phyloP scores from a whole-genome alignment of 2,888 invertebrate genomes.

The Caenorhabditis afra region DNA sequence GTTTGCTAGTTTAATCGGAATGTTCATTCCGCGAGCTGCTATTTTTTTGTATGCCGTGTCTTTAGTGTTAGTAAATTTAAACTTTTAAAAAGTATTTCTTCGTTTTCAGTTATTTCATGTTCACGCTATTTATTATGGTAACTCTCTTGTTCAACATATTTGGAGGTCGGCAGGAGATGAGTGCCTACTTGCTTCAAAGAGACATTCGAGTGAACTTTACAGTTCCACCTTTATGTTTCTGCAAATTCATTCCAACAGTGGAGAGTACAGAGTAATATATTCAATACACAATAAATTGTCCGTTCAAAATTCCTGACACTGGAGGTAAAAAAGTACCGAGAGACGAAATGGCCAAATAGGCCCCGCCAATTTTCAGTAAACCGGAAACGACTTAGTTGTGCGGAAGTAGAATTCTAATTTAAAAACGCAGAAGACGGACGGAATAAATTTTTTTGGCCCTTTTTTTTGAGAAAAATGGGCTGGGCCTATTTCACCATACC shows the following conservation, averaged over 20 bases:
- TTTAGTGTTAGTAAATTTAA: slow-evolving; percentile 69
- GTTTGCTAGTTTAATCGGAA: slow-evolving; percentile 75
- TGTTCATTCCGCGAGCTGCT: slow-evolving; percentile 78
- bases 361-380: too few relatives aligned
- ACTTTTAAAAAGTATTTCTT: background rate
- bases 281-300: too few relatives aligned
- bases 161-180: slow-evolving; percentile 74
- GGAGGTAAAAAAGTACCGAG: too few relatives aligned
- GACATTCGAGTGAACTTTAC: slow-evolving; percentile 63
- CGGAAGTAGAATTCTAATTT: too few relatives aligned
- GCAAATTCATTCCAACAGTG: slow-evolving; percentile 63
- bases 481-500: too few relatives aligned
- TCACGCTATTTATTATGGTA: slow-evolving; percentile 78
- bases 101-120: slow-evolving; percentile 77
- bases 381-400: too few relatives aligned
- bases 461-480: too few relatives aligned
- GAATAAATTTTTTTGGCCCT: too few relatives aligned
- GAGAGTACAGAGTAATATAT: slow-evolving; percentile 60
- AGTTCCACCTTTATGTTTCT: slow-evolving; percentile 70
- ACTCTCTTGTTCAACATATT: slow-evolving; percentile 77
- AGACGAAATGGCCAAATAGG: too few relatives aligned
- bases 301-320: too few relatives aligned
- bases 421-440: too few relatives aligned
- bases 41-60: slow-evolving; percentile 78
- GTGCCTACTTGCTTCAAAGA: slow-evolving; percentile 67